Conservation (phyloP, 2,113 vertebrate genomes). For the Cololabis saira region DNA sequence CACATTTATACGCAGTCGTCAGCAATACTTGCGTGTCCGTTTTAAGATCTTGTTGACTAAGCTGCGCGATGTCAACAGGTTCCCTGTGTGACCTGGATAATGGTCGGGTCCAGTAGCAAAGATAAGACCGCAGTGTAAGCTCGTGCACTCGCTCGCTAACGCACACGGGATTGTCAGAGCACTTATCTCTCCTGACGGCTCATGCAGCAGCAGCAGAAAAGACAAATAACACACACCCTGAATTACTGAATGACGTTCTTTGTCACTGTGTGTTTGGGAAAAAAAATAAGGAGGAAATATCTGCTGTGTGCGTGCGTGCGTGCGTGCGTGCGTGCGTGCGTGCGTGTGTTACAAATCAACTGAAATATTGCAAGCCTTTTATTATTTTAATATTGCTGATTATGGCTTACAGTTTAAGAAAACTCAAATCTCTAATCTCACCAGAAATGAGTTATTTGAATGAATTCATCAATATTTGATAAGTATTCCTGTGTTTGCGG, state of each 20-base stretch:
- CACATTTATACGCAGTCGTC: slow-evolving; percentile 29
- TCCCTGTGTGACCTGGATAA: slow-evolving; percentile 68
- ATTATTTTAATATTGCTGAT: too few species aligned
- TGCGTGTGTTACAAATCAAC: too few species aligned
- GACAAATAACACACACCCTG: slow-evolving; percentile 27
- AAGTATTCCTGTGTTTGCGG: too few species aligned
- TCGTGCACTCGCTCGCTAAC: slow-evolving; percentile 40
- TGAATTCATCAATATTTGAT: too few species aligned
- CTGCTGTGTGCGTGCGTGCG: too few species aligned
- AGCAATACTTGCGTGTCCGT: slow-evolving; percentile 25
- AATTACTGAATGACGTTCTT: slow-evolving; percentile 12
- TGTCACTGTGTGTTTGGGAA: background rate
- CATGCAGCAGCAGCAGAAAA: slow-evolving; percentile 41
- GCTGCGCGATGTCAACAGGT: slow-evolving; percentile 71
- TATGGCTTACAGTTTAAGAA: too few species aligned
- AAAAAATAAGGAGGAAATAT: too few species aligned
- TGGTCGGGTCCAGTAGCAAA: slow-evolving; percentile 64
- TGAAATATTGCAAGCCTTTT: too few species aligned
- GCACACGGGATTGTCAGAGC: slow-evolving; percentile 32
- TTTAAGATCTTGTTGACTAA: slow-evolving; percentile 54
- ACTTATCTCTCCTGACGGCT: slow-evolving; percentile 47
- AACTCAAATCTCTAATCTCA: too few species aligned
- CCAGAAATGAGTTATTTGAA: too few species aligned
- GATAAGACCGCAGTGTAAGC: slow-evolving; percentile 64
- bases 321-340: too few species aligned